Evolutionary conservation across 1,140 invertebrate genomes (phyloP).

Genomic region (Tribolium madens): DNA sequence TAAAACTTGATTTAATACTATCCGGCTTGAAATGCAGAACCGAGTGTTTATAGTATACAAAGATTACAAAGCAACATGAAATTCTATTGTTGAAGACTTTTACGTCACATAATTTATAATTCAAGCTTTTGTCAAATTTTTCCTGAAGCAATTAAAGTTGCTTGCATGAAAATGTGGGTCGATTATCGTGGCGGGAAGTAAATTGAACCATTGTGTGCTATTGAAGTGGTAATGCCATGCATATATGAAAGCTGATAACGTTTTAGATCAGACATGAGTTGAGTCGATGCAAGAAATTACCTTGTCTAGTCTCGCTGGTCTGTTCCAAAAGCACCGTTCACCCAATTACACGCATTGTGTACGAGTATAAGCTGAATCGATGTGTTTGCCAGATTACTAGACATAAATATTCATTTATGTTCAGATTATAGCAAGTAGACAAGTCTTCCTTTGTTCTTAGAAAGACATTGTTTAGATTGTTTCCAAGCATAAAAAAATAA

Average conservation of each 20-base stretch:
- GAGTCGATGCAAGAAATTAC: constrained; percentile 27
- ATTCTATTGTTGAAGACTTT: background rate
- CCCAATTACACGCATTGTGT: constrained; percentile 32
- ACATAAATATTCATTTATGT: background rate
- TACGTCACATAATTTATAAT: background rate
- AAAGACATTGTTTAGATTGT: too few species aligned
- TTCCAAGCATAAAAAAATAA: too few species aligned
- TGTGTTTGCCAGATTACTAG: constrained; percentile 20
- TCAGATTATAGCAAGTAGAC: background rate
- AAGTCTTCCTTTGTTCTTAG: too few species aligned
- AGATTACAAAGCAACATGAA: constrained; percentile 8
- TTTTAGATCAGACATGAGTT: constrained; percentile 24
- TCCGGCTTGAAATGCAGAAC: background rate
- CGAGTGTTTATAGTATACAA: background rate
- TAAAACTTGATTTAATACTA: background rate
- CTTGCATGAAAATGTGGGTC: constrained; percentile 18
- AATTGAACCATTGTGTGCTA: constrained; percentile 34
- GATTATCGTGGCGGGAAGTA: constrained; percentile 24
- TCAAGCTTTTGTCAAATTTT: constrained; percentile 26
- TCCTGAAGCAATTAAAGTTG: constrained; percentile 16
- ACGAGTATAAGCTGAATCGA: constrained; percentile 5
- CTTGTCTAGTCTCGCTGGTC: constrained; percentile 19
- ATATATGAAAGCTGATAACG: constrained; percentile 37
- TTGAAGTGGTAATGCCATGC: constrained; percentile 34
- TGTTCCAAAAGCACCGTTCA: constrained; percentile 29